A percentile compares a stretch with the other conserved stretches of the same genome.
Conservation (phyloP, 2,797 vertebrate species). For the Masticophis lateralis region DNA sequence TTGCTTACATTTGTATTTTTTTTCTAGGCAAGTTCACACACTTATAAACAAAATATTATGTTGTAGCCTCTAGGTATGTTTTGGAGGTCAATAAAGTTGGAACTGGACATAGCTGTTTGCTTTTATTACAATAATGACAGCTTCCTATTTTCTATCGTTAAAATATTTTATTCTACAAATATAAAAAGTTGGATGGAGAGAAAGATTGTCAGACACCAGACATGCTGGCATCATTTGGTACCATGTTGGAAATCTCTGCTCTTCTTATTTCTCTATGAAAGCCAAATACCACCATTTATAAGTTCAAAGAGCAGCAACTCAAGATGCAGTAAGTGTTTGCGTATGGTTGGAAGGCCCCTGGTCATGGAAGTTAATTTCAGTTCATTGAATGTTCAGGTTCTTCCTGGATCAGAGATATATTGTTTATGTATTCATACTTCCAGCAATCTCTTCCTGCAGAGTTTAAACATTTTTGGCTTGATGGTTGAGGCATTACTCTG, state of each 20-base stretch:
- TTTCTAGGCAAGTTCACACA: background rate
- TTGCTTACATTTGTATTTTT: background rate
- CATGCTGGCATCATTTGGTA: background rate
- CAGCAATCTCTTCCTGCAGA: background rate
- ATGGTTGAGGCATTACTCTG: background rate
- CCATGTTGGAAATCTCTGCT: background rate
- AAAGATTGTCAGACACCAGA: background rate
- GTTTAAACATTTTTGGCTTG: background rate
- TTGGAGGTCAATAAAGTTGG: background rate
- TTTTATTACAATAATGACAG: background rate
- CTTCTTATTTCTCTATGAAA: constrained; percentile 1
- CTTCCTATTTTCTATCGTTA: background rate
- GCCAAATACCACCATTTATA: constrained; percentile 2
- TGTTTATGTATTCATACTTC: background rate
- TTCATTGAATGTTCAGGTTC: constrained; percentile 27
- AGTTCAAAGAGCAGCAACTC: background rate
- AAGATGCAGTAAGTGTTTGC: background rate
- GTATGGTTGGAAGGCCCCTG: constrained; percentile 14
- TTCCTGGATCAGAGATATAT: background rate
- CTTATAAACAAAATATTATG: background rate
- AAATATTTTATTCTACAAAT: background rate
- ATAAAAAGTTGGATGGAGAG: background rate
- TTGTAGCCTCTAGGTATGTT: background rate
- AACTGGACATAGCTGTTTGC: background rate
- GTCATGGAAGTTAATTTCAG: constrained; percentile 13